Base-by-base conservation (phyloP, 2,113 vertebrate genomes). In the Epinephelus cyanopodus region DNA sequence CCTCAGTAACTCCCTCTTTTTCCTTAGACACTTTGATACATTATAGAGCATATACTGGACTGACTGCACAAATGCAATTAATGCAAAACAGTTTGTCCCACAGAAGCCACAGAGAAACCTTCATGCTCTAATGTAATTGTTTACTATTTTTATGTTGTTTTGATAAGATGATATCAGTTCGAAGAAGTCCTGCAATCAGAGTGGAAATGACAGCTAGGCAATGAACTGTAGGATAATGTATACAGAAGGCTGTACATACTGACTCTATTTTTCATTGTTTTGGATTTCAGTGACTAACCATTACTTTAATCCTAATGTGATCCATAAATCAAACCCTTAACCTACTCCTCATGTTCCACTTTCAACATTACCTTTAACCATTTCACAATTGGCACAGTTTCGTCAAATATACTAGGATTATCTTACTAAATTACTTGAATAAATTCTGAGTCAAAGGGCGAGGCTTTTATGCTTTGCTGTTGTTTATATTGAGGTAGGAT, bases 101-200 rank as follows among this genome's bases (percentile, higher is more conserved):
- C 33, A 42, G 12, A 37, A 29, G 82, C 33, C 10, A 33, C 81
- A 89, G 83, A 83, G n/a, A 66, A 53, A 18, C 15, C 12, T 37
- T 58, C 15, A 54, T 18, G 1, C 11, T 11, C 62, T 23, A 57
- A 27, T 65, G 17, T 56, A 21, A 29, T 10, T 7, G 6, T 37
- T 37, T 8, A 29, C 6, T 37, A 37, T 37, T 37, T 37, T 37
- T 45, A 45, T 45, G 3, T 17, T 25, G 15, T 63, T 42, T 54
- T 21, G 6, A 6, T 15, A 37, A 9, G 17, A 7, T 19, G 23
- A 14, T 17, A 15, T 61, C 25, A n/a, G 17, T 21, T 33, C 12
- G 25, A 33, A 15, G 13, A 47, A 48, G 23, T 5, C 5, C 12
- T 19, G 68, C 68, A 37, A 37, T 6, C 33, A 42, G 11, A 45